Conservation (phyloP, 2,113 vertebrate genomes). For the Chaetura pelagica region DNA sequence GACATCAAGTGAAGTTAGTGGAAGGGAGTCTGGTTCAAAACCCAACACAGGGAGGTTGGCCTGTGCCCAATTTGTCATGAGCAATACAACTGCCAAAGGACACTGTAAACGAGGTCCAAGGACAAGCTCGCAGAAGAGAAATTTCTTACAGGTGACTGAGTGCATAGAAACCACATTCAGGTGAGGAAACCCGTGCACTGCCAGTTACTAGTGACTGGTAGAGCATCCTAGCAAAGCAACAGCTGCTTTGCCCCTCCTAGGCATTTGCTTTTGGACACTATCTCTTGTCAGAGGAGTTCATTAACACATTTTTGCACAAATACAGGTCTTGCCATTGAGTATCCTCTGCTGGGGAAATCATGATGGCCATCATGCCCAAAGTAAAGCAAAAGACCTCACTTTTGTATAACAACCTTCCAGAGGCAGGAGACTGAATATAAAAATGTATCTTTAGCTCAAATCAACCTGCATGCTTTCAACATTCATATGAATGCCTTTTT, state of each 20-base stretch:
- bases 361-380: not conserved
- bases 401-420: not conserved
- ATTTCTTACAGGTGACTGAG: fast-evolving
- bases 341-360: not conserved
- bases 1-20: not conserved
- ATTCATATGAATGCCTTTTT: not conserved
- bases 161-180: not conserved
- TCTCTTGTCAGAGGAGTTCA: not conserved
- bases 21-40: not conserved
- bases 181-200: not conserved
- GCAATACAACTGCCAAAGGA: not conserved
- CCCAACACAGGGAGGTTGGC: not conserved
- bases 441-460: not conserved
- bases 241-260: not conserved
- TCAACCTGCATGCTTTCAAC: not conserved
- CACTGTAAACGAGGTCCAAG: not conserved
- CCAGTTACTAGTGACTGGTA: not conserved
- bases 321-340: not conserved
- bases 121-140: not conserved
- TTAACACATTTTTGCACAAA: not conserved
- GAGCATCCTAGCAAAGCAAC: not conserved
- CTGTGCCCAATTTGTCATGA: fast-evolving
- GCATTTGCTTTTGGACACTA: not conserved
- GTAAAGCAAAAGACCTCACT: not conserved
- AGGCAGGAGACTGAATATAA: not conserved